These are phyloP conservation scores for Elymnias hypermnestra DNA, from an alignment of 1,140 invertebrate genomes.

Conservation along the genomic window DNA sequence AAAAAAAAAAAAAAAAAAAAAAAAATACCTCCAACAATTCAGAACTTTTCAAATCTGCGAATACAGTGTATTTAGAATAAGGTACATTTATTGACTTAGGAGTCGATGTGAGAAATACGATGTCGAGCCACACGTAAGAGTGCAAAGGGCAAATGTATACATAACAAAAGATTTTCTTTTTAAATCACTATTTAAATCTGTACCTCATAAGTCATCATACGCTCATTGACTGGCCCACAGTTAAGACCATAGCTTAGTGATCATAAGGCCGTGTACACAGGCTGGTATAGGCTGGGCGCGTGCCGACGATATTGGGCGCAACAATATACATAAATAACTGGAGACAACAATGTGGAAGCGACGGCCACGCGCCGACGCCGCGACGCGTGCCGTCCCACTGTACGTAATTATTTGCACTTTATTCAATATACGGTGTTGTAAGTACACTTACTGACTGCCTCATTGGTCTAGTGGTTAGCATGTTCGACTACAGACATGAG, in stretches of 20 bases:
- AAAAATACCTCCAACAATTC: too few species aligned
- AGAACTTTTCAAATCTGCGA: too few species aligned
- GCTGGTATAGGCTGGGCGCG: constrained; percentile 26
- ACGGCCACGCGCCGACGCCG: constrained; percentile 37
- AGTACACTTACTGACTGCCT: too few species aligned
- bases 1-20: too few species aligned
- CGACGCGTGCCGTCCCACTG: constrained; percentile 36
- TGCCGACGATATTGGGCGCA: constrained; percentile 41
- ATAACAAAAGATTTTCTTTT: too few species aligned
- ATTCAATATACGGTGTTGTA: constrained; percentile 31
- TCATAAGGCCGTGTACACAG: constrained; percentile 50
- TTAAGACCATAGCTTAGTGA: constrained; percentile 26
- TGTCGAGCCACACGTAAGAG: too few species aligned
- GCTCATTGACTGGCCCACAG: constrained; percentile 7
- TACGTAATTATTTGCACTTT: constrained; percentile 55
- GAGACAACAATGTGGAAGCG: constrained; percentile 37
- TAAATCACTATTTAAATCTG: neutral
- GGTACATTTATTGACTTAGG: too few species aligned
- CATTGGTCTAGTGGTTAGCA: too few species aligned
- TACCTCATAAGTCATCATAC: constrained; percentile 3
- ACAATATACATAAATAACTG: constrained; percentile 70
- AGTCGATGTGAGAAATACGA: too few species aligned
- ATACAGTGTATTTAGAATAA: too few species aligned
- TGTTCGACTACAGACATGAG: too few species aligned
- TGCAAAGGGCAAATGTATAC: too few species aligned